Base-by-base conservation (phyloP, 2,113 vertebrate species). In the Neotoma lepida region DNA sequence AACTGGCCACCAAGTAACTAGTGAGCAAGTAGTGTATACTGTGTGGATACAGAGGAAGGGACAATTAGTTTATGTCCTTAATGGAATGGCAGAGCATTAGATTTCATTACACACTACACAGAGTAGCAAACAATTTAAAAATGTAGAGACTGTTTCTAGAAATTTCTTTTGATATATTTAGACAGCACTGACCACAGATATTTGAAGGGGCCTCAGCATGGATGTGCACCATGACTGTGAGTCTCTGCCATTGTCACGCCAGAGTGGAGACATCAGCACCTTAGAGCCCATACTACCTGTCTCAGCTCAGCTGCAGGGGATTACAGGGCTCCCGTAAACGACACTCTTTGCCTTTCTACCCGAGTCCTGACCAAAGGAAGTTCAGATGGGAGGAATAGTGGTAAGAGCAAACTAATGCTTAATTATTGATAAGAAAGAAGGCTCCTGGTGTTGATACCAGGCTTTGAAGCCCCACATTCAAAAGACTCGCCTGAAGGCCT, bases 361-460 rank as follows among this genome's bases (percentile, higher is more conserved):
- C 74, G 49, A 87, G 41, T 46, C 64, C 68, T 73, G 74, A 89
- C 80, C 49, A 24, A 89, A 82, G 61, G 51, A 66, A 63, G 89
- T 30, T 76, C 33, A 88, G 58, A 85, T 24, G 58, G 89, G 74
- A 85, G 20, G 26, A 78, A 63, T 61, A 35, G 73, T 46, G 80
- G 78, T 63, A 86, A 92, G 89, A 92, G 86, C 58, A 49, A 90
- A 77, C 84, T 33, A 58, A 73, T 35, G 15, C 28, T 66, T 92
- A 41, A 12, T 64, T 88, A 71, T 61, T 73, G 41, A 88, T 76
- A 80, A 80, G 77, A 80, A 80, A 39, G 49, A 56, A 56, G 66
- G 70, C 63, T 94, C 49, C 18, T 81, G 84, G 51, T 56, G 39
- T 51, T 71, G 18, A 56, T 30, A 70, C 26, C 39, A 68, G 71